Percentiles rank a stretch among this genome's conserved stretches.
Conservation (phyloP, 2,888 invertebrate genomes). For the Carcina quercana region DNA sequence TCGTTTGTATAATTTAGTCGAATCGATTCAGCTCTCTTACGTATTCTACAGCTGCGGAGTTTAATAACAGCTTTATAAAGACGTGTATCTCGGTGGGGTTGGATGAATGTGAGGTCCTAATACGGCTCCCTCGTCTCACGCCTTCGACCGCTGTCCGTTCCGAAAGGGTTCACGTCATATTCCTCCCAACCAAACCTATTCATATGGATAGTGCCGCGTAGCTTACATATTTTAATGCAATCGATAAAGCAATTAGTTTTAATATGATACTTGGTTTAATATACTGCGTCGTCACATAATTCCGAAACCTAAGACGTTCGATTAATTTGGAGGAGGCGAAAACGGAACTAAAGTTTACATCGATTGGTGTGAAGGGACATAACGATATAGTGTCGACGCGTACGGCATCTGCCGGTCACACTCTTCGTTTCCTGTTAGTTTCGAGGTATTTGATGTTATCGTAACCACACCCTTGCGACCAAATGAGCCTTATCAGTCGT, state of each 20-base stretch:
- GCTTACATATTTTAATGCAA: slow-evolving; percentile 57
- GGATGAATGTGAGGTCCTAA: slow-evolving; percentile 53
- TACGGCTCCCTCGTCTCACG: slow-evolving; percentile 43
- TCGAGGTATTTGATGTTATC: too few species aligned
- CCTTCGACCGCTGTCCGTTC: slow-evolving; percentile 55
- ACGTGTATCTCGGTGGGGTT: slow-evolving; percentile 47
- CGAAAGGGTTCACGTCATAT: slow-evolving; percentile 52
- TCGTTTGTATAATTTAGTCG: slow-evolving; percentile 34
- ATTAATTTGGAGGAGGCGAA: too few species aligned
- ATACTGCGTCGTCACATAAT: too few species aligned
- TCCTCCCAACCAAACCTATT: slow-evolving; percentile 42
- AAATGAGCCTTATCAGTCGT: too few species aligned
- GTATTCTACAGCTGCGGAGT: slow-evolving; percentile 47
- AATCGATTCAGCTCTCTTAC: slow-evolving; percentile 44
- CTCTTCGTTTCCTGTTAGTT: too few species aligned
- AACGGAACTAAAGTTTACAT: too few species aligned
- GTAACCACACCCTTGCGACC: too few species aligned
- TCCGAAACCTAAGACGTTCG: too few species aligned
- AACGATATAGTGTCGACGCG: too few species aligned
- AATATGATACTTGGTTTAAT: slow-evolving; percentile 41
- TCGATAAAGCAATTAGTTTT: slow-evolving; percentile 55
- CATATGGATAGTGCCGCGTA: slow-evolving; percentile 53
- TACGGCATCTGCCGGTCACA: too few species aligned
- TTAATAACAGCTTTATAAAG: slow-evolving; percentile 63
- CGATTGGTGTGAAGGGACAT: too few species aligned